A percentile compares a stretch with the other conserved stretches of the same genome.
Evolutionary conservation across 1,140 invertebrate species (phyloP).

Genomic region (Chironomus striatipennis): DNA sequence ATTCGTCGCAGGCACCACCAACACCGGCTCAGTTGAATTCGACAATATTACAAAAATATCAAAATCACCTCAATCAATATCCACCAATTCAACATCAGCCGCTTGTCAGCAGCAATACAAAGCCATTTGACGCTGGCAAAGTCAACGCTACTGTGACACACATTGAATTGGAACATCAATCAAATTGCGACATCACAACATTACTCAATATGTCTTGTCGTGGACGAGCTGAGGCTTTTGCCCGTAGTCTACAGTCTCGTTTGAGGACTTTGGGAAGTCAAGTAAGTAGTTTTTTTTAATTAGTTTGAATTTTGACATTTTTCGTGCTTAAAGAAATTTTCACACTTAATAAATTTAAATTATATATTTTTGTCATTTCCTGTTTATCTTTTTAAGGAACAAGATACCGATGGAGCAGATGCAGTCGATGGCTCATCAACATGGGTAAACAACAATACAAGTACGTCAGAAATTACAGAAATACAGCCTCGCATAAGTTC

Average conservation of each 20-base stretch:
- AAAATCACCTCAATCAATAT: background rate
- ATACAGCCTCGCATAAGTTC: slow-evolving; percentile 41
- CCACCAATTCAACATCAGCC: background rate
- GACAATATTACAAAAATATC: background rate
- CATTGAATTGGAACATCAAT: background rate
- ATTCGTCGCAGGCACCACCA: background rate
- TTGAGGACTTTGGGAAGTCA: slow-evolving; percentile 56
- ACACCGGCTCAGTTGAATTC: background rate
- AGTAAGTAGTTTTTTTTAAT: slow-evolving; percentile 28
- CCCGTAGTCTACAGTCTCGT: slow-evolving; percentile 61
- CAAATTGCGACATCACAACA: slow-evolving; percentile 25
- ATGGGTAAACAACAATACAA: slow-evolving; percentile 24
- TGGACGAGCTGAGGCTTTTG: slow-evolving; percentile 67
- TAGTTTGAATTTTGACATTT: background rate
- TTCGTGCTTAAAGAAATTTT: slow-evolving; percentile 26
- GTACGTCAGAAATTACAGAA: slow-evolving; percentile 34
- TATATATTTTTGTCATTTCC: slow-evolving; percentile 23
- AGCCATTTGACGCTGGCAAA: background rate
- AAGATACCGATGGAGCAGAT: slow-evolving; percentile 27
- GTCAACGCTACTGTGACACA: background rate
- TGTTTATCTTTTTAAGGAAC: slow-evolving; percentile 26
- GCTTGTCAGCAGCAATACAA: background rate
- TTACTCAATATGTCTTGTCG: slow-evolving; percentile 57
- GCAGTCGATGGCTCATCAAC: slow-evolving; percentile 33
- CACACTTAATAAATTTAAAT: background rate